Base-by-base conservation (phyloP, 1,140 invertebrate genomes). In the Dendroctonus ponderosae region DNA sequence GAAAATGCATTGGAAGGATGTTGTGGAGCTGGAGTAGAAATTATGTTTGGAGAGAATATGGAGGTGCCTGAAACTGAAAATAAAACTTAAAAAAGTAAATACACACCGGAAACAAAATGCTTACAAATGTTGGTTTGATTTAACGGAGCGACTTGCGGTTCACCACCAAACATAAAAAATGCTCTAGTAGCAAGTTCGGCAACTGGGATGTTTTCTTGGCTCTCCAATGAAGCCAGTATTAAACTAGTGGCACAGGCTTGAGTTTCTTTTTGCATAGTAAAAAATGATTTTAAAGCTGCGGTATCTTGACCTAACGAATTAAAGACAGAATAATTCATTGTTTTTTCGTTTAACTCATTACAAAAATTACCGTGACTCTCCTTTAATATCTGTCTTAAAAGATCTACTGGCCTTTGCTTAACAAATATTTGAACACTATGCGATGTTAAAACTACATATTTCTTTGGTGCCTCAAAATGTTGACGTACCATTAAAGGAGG, bases 81-180 rank as follows among this genome's bases (percentile, higher is more conserved):
- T 14, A 56, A 56, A 39, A 26, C 3, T 26, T 26, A 26, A 26
- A 26, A 26, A 26, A 26, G 26, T 26, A 26, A 26, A 26, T 26
- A 1, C 1, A 26, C 26, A 26, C 26, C 26, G 3, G 3, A 26
- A 26, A 53, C 49, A 9, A 54, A 57, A 58, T 6, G 67, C 69
- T 72, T 71, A 75, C 74, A 70, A 12, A 69, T 69, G 62, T 70
- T 70, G 6, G 69, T 72, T 62, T 74, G 70, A 68, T 56, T 70
- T 7, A 69, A 26, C 6, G 68, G 61, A 26, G 65, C 64, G 11
- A 75, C 72, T 50, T 78, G 77, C 6, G 83, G 84, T 72, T 96
- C 93, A 8, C 90, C 91, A 41, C 96, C 95, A 79, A 95, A 96
- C 62, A 94, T 79, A 75, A 97, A 94, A 77, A 97, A 96, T 0